Evolutionary conservation across 2,888 invertebrate species (phyloP).

Genomic region (Eilema griseolum): DNA sequence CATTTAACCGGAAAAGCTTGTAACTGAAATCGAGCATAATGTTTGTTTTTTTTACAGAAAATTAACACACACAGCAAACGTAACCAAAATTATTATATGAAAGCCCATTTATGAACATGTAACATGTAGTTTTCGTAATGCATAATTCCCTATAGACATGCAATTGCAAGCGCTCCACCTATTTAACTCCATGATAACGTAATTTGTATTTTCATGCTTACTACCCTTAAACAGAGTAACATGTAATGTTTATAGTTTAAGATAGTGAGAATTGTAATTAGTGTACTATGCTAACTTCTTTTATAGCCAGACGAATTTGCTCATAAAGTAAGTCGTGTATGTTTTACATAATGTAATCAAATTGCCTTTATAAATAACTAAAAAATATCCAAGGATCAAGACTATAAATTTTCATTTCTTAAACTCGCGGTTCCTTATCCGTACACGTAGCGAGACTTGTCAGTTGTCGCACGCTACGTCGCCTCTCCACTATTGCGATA

Average conservation of each 20-base stretch:
- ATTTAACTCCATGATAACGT: conserved; percentile 60
- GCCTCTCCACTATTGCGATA: conserved; percentile 65
- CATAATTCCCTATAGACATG: conserved; percentile 70
- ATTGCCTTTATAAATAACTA: background rate
- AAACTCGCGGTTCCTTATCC: conserved; percentile 75
- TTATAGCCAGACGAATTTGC: background rate
- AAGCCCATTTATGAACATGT: conserved; percentile 42
- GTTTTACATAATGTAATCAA: background rate
- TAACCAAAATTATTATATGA: conserved; percentile 52
- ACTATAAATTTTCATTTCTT: conserved; percentile 44
- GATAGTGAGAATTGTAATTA: conserved; percentile 64
- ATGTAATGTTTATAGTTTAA: conserved; percentile 61
- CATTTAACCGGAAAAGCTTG: conserved; percentile 34
- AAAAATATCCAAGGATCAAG: conserved; percentile 62
- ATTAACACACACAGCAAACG: conserved; percentile 38
- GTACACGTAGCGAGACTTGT: conserved; percentile 77
- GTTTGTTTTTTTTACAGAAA: conserved; percentile 44
- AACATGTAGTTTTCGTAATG: conserved; percentile 61
- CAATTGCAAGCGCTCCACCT: conserved; percentile 58
- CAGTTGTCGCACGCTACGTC: conserved; percentile 80
- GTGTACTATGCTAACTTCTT: conserved; percentile 41
- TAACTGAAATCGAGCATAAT: conserved; percentile 42
- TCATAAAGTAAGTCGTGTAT: background rate
- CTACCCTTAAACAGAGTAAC: conserved; percentile 58
- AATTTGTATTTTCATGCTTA: conserved; percentile 66